These are phyloP conservation scores for Cepphus grylle DNA, from an alignment of 2,113 vertebrate genomes.

Conservation along the genomic window DNA sequence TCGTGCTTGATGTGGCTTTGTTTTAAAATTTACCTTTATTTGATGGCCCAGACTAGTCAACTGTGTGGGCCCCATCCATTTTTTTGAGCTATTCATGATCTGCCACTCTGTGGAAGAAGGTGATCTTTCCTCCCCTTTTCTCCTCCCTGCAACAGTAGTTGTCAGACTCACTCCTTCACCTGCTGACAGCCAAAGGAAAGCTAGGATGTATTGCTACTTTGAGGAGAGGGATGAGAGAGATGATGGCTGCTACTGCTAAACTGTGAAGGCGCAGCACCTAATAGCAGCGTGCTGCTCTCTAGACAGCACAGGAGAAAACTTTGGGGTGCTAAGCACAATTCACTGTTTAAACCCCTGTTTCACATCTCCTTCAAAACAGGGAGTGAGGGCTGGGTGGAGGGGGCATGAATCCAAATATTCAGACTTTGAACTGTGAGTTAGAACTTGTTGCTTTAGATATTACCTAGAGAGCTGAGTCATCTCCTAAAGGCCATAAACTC, in stretches of 20 bases:
- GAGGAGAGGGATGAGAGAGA: background rate
- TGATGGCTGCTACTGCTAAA: background rate
- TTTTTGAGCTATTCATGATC: background rate
- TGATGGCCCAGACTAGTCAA: background rate
- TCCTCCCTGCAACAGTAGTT: background rate
- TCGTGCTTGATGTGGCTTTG: background rate
- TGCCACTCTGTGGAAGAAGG: background rate
- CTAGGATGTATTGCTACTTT: background rate
- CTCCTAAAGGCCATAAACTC: background rate
- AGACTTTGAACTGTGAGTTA: background rate
- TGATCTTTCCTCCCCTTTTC: background rate
- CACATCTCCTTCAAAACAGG: background rate
- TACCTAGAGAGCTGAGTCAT: background rate
- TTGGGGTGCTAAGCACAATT: background rate
- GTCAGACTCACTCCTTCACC: background rate
- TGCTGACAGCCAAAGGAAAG: background rate
- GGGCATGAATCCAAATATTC: background rate
- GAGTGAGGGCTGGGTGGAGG: background rate
- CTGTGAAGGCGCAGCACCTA: fast-evolving
- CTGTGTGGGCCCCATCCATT: background rate
- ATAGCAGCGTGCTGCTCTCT: background rate
- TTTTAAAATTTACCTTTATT: background rate
- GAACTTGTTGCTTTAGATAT: background rate
- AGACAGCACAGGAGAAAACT: background rate
- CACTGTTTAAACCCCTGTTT: background rate